phyloP scores from a whole-genome alignment of 2,113 vertebrate species.

The Melanerpes aurifrons region DNA sequence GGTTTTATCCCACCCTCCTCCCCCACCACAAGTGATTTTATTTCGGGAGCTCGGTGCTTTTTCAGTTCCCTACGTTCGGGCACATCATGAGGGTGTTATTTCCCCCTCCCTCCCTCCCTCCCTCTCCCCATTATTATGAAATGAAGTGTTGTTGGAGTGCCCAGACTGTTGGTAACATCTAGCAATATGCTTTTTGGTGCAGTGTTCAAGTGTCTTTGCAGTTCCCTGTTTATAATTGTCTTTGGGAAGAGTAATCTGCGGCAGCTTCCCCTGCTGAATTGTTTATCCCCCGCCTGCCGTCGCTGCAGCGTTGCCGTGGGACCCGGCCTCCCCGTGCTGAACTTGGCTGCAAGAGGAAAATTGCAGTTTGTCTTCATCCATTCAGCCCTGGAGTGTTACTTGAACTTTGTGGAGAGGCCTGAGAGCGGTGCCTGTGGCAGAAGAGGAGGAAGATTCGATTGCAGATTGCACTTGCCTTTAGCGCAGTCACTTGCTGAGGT shows the following conservation, averaged over 20 bases:
- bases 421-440: not conserved
- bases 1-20: not conserved
- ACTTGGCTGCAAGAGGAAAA: not conserved
- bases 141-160: constrained; percentile 1
- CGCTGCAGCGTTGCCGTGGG: not conserved
- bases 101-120: too few species aligned
- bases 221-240: not conserved
- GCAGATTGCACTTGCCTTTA: not conserved
- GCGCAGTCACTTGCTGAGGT: not conserved
- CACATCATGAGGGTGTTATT: not conserved
- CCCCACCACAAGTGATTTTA: not conserved
- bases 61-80: not conserved
- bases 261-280: not conserved
- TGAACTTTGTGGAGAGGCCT: not conserved
- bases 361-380: not conserved
- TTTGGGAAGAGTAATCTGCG: not conserved
- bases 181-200: constrained; percentile 2
- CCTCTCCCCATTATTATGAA: not conserved
- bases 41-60: not conserved
- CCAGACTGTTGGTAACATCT: constrained; percentile 9
- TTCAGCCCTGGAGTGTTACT: not conserved
- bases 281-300: not conserved
- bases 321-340: not conserved
- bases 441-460: not conserved
- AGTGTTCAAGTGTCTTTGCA: constrained; percentile 14